Percentiles rank a stretch among this genome's conserved stretches.
phyloP scores from a whole-genome alignment of 2,797 vertebrate species.

The Anniella stebbinsi region DNA sequence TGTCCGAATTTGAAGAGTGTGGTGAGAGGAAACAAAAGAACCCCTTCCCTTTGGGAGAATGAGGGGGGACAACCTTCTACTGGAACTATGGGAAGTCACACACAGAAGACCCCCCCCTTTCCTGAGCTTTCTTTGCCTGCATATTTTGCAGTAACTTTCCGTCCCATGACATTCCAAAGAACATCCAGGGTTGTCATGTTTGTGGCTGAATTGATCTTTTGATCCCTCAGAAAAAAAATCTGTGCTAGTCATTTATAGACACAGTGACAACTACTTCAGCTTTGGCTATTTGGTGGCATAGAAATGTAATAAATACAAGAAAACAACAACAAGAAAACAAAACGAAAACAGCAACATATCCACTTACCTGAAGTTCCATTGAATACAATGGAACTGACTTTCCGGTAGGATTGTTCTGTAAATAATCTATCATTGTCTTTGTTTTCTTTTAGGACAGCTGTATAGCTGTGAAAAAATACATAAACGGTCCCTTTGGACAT shows the following conservation, averaged over 20 bases:
- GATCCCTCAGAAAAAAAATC: background rate
- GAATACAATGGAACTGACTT: background rate
- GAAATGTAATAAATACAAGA: background rate
- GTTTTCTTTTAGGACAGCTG: constrained; percentile 85
- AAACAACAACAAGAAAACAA: background rate
- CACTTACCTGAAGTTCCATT: background rate
- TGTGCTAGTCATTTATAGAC: background rate
- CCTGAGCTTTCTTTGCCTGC: background rate
- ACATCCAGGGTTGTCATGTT: background rate
- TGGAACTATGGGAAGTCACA: background rate
- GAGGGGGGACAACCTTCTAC: background rate
- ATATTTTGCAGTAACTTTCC: background rate
- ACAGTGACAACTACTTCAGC: background rate
- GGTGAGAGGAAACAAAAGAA: background rate
- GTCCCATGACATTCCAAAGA: background rate
- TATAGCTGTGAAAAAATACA: constrained; percentile 84
- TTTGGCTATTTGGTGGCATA: no score
- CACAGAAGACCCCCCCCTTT: background rate
- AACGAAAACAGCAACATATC: no score
- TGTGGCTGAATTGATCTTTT: background rate
- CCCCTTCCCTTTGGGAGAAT: background rate
- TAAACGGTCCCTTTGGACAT: constrained; percentile 86
- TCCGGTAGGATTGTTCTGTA: background rate
- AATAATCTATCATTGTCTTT: constrained; percentile 33
- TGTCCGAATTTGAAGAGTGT: background rate